Evolutionary conservation across 2,888 invertebrate species (phyloP).

Genomic region (Drosophila mayaguana): DNA sequence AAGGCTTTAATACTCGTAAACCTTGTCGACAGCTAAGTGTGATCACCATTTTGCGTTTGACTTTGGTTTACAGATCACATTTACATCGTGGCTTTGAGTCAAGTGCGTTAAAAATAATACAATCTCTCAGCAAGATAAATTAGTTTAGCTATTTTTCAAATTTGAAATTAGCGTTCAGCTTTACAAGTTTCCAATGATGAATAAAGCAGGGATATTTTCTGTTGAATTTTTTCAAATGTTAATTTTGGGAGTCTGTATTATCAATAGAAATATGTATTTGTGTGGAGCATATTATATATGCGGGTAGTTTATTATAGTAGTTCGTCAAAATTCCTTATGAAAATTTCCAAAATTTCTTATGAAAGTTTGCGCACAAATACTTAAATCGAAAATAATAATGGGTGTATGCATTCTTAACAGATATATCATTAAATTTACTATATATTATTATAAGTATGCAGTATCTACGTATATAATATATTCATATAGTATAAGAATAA

Average conservation of each 20-base stretch:
- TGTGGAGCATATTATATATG: no score
- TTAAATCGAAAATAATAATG: not conserved
- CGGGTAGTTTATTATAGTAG: no score
- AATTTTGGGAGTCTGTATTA: no score
- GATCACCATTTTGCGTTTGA: conserved; percentile 46
- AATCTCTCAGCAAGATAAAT: conserved; percentile 17
- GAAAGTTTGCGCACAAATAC: not conserved
- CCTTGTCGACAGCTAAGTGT: conserved; percentile 64
- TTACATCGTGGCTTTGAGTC: conserved; percentile 39
- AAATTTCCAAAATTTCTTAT: no score
- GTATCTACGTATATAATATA: not conserved
- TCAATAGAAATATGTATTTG: no score
- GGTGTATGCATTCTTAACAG: not conserved
- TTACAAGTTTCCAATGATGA: not conserved
- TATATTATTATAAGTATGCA: not conserved
- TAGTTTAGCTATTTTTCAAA: conserved; percentile 2
- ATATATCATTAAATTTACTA: not conserved
- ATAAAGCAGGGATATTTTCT: not conserved
- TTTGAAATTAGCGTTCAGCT: not conserved
- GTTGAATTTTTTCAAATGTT: no score
- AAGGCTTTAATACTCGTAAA: conserved; percentile 55
- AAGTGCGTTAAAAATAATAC: conserved; percentile 18
- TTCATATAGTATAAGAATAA: not conserved
- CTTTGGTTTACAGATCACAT: conserved; percentile 45
- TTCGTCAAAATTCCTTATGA: no score